Base-by-base conservation (phyloP, 2,888 invertebrate species). In the Venusia cambrica region DNA sequence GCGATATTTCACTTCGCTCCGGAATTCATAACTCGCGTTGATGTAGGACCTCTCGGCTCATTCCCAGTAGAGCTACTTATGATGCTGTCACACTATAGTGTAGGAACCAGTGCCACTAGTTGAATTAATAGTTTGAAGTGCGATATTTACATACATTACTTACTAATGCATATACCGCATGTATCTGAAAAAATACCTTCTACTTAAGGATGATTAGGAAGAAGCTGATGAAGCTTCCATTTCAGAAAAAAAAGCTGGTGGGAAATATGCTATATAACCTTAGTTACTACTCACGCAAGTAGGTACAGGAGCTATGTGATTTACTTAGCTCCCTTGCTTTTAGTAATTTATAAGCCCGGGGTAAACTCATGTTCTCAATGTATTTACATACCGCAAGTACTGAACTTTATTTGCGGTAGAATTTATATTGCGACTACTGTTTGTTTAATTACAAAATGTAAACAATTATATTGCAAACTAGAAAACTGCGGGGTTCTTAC, bases 21-120 rank as follows among this genome's bases (percentile, higher is more conserved):
- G 54, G 64, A 70, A 77, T 78, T 78, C 72, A 78, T 77, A 78
- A 75, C 69, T 68, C 68, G 66, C 62, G 48, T 46, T 60, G 62
- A 68, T 62, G 56, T 64, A 64, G 51, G 54, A 48, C 52, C 27
- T 40, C 51, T 38, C 46, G 47, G 43, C 54, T 53, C 57, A 54
- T 63, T 63, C 65, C 69, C 66, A 38, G 50, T 50, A 57, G 65
- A 63, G 57, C 57, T 67, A 57, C 66, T 73, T 68, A 69, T 62
- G 62, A 63, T 51, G 48, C 59, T 54, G 55, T 61, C 65, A 54
- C 55, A 57, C 62, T 32, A 24, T n/a, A 12, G 15, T 32, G 41
- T 24, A 8, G 32, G 24, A 1, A 26, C n/a, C n/a, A n/a, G n/a
- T n/a, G n/a, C n/a, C n/a, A n/a, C n/a, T n/a, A n/a, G n/a, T n/a